Evolutionary conservation across 2,797 vertebrate species (phyloP), one percentile per base, ranked within the genome.

Genomic region (Labeo calbasu): DNA sequence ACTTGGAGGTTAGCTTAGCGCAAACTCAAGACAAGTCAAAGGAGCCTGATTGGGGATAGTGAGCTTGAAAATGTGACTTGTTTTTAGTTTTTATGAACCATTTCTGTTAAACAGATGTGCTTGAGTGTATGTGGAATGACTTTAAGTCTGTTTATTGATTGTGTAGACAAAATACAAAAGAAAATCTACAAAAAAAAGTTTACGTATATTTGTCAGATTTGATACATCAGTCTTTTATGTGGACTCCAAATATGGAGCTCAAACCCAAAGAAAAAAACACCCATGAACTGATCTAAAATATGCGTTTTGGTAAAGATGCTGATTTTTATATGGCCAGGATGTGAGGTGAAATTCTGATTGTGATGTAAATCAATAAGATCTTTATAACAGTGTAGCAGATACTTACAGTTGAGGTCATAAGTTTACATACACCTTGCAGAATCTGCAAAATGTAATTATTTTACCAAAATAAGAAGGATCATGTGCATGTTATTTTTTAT

Each of bases 1-100:
- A 63, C 61, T 66, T 46, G 28, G 28, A 21, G 28, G 75, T 88
- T 84, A 85, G 88, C 85, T 89, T 87, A 87, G 81, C 71, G 59
- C 79, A 82, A 81, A 68, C 61, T 86, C 77, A 85, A 36, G 55
- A 77, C 70, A 40, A 70, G 6, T 14, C 75, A 25, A 1, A 86
- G 6, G 50, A 25, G 17, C 23, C 36, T 40, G 51, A 40, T 36
- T 25, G 17, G 51, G 9, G 4, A 48, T 4, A 21, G 55, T 51
- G 46, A 51, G 25, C 61, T 51, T 15, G 46, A 53, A 36, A 40
- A 68, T 1, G 40, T 21, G 48, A 68, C 48, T 23, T 51, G 4
- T 6, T 25, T 9, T 79, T n/a, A 15, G 46, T 2, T 71, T 50
- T 50, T 71, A 13, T 19, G 48, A 51, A 19, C 9, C 48, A 28